phyloP scores from a whole-genome alignment of 1,140 invertebrate genomes.

The Drosophila prosaltans region DNA sequence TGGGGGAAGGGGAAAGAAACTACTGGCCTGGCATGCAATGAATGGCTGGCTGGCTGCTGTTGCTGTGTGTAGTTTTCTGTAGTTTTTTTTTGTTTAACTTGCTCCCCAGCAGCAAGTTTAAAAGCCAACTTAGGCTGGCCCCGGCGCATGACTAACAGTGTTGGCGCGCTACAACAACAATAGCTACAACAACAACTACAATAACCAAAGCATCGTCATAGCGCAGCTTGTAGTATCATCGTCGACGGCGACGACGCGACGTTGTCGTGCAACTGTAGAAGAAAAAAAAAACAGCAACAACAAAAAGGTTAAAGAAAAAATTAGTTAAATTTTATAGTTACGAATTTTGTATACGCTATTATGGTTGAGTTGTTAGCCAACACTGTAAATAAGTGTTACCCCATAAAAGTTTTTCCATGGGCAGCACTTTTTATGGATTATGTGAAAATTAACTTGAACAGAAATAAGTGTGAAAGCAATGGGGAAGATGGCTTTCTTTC shows the following conservation, averaged over 20 bases:
- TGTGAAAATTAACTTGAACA: too few relatives aligned
- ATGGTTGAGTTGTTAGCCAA: too few relatives aligned
- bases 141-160: constrained; percentile 74
- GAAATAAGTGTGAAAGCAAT: too few relatives aligned
- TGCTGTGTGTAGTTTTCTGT: constrained; percentile 19
- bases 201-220: constrained; percentile 50
- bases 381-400: too few relatives aligned
- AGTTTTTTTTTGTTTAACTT: constrained; percentile 11
- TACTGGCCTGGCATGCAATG: constrained; percentile 50
- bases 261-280: constrained; percentile 63
- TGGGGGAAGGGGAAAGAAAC: not conserved
- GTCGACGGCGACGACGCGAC: constrained; percentile 39
- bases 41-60: constrained; percentile 40
- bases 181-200: constrained; percentile 24
- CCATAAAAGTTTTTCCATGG: too few relatives aligned
- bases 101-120: constrained; percentile 37
- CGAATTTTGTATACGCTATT: constrained; percentile 42
- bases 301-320: not conserved
- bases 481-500: too few relatives aligned
- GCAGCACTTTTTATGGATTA: too few relatives aligned
- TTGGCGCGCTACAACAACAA: constrained; percentile 68
- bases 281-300: constrained; percentile 30
- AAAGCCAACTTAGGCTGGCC: constrained; percentile 69
- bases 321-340: not conserved
- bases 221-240: constrained; percentile 73